phyloP scores from a whole-genome alignment of 2,888 invertebrate species.

The Ptychoptera contaminata region DNA sequence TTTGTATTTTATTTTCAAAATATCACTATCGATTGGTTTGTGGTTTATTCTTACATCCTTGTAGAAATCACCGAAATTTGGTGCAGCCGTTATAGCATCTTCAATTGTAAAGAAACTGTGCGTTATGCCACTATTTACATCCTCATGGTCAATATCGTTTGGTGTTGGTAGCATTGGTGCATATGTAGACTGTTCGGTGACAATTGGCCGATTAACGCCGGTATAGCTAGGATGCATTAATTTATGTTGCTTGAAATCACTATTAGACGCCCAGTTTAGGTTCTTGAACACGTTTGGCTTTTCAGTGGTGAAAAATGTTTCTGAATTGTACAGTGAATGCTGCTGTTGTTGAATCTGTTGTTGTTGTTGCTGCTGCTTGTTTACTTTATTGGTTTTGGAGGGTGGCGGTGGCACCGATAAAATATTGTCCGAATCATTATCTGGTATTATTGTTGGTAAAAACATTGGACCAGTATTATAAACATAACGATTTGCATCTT shows the following conservation, averaged over 20 bases:
- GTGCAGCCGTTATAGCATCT: constrained; percentile 12
- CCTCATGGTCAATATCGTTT: constrained; percentile 1
- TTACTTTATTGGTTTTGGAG: not conserved
- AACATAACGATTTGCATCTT: constrained; percentile 6
- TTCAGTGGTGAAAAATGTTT: constrained; percentile 8
- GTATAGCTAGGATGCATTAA: constrained; percentile 10
- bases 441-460: not conserved
- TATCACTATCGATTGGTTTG: not conserved
- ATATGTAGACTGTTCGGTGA: not conserved
- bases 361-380: constrained; percentile 2
- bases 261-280: constrained; percentile 7
- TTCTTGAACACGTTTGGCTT: constrained; percentile 9
- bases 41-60: not conserved
- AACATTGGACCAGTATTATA: constrained; percentile 5
- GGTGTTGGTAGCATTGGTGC: constrained; percentile 5
- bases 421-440: not conserved
- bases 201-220: constrained; percentile 1
- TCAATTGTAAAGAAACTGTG: constrained; percentile 14
- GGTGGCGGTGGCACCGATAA: not conserved
- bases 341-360: constrained; percentile 4
- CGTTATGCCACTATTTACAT: constrained; percentile 4
- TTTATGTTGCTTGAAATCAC: constrained; percentile 10
- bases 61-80: not conserved
- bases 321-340: not conserved
- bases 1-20: not conserved